A percentile compares a stretch with the other conserved stretches of the same genome.
Conservation (phyloP, 2,888 invertebrate species). For the Ormyrus thymus region DNA sequence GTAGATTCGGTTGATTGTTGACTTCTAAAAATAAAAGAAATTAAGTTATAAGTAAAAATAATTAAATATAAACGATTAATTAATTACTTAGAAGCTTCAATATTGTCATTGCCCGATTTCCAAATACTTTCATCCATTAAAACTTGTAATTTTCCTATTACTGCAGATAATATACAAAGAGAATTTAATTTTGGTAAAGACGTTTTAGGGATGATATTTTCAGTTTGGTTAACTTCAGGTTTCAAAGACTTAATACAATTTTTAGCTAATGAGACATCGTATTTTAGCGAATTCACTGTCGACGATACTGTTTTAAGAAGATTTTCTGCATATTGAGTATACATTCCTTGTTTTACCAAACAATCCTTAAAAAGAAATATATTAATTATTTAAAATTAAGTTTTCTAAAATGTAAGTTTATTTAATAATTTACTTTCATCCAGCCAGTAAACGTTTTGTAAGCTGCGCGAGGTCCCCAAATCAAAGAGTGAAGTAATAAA, state of each 20-base stretch:
- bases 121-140: slow-evolving; percentile 76
- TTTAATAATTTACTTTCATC: slow-evolving; percentile 79
- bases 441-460: slow-evolving; percentile 91
- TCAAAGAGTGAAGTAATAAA: slow-evolving; percentile 86
- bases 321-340: slow-evolving; percentile 85
- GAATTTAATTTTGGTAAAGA: slow-evolving; percentile 83
- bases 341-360: slow-evolving; percentile 92
- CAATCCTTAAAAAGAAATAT: slow-evolving; percentile 78
- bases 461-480: slow-evolving; percentile 92
- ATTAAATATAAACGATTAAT: not conserved
- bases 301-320: slow-evolving; percentile 84
- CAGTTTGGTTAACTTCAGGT: slow-evolving; percentile 73
- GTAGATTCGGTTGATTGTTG: slow-evolving; percentile 64
- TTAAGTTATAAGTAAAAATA: slow-evolving; percentile 4
- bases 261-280: slow-evolving; percentile 80
- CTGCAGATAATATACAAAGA: slow-evolving; percentile 84
- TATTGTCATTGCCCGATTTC: slow-evolving; percentile 67
- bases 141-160: slow-evolving; percentile 85
- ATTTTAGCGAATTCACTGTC: slow-evolving; percentile 81
- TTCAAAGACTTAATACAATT: slow-evolving; percentile 78
- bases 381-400: slow-evolving; percentile 14
- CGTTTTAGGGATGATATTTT: slow-evolving; percentile 72
- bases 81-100: slow-evolving; percentile 68
- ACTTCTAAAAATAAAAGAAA: slow-evolving; percentile 42
- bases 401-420: slow-evolving; percentile 8